Conservation (phyloP, 2,888 invertebrate genomes). For the Torymus aiolomorphi region DNA sequence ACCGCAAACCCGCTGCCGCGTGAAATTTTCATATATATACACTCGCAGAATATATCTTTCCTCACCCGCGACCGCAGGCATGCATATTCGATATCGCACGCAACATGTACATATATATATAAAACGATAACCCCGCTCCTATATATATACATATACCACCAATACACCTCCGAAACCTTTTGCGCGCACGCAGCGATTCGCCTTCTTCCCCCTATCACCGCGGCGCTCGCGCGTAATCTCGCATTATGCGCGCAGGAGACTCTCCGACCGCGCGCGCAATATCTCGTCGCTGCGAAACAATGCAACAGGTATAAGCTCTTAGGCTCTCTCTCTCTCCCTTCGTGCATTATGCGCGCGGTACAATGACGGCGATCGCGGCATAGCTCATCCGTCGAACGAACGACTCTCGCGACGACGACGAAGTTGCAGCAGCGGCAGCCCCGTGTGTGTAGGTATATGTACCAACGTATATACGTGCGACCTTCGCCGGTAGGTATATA, state of each 20-base stretch:
- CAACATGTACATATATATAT: too few species aligned
- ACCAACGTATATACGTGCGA: slow-evolving; percentile 2
- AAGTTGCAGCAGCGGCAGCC: neutral
- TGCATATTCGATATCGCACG: too few species aligned
- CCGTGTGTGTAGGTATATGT: neutral
- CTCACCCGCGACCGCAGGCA: too few species aligned
- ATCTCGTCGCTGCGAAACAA: slow-evolving; percentile 10
- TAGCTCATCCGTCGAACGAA: slow-evolving; percentile 31
- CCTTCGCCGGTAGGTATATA: neutral
- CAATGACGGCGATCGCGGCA: slow-evolving; percentile 21
- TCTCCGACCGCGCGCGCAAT: slow-evolving; percentile 2
- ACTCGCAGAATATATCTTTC: too few species aligned
- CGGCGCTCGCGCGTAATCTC: neutral
- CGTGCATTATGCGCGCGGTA: slow-evolving; percentile 4
- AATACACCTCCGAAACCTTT: too few species aligned
- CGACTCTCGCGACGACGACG: slow-evolving; percentile 20
- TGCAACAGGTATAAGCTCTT: slow-evolving; percentile 32
- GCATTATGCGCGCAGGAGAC: slow-evolving; percentile 9
- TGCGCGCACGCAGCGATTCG: neutral
- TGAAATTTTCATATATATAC: too few species aligned
- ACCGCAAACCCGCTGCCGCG: too few species aligned
- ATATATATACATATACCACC: too few species aligned
- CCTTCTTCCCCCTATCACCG: neutral
- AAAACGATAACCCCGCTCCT: too few species aligned
- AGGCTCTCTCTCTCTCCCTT: neutral